Evolutionary conservation across 1,140 invertebrate species (phyloP), one percentile per base, ranked within the genome.

Genomic region (Helicoverpa zea): DNA sequence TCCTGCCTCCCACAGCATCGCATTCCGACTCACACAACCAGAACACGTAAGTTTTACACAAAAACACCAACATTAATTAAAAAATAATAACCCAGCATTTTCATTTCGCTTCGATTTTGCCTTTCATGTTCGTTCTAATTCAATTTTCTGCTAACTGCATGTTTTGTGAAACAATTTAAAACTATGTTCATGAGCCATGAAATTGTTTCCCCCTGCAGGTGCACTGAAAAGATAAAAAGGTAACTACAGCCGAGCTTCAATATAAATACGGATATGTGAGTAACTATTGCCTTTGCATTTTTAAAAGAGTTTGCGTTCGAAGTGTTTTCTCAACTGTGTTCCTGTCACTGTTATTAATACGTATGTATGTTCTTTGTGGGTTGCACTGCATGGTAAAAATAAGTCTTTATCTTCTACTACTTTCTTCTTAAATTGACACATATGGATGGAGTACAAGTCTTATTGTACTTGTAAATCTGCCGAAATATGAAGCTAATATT

Each of bases 211-310:
- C 80, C 87, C 87, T 84, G 78, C 91, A 93, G 91, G 90, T 93
- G 83, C 84, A 90, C 90, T 73, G 90, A 91, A 89, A 93, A 92
- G 84, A 88, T 91, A 84, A 92, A 92, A 90, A 92, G 90, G 86
- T 92, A 91, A 88, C 89, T 85, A 78, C 86, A 86, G 81, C 81
- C 75, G 84, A 77, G 75, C 86, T 79, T 77, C 85, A 83, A 75
- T 87, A 82, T 83, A 83, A 86, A 86, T 85, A 83, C 80, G 68
- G 81, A 81, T 81, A 85, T 82, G 88, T 89, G 84, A 89, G 89
- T 89, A 89, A 84, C 59, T 9, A 80, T 83, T 83, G 75, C 84
- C 54, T 68, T 78, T 61, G 73, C 79, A 81, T 79, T 79, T 79
- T 35, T 72, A 81, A 70, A 14, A 52, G 43, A 75, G 10, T 35